Base-by-base conservation (phyloP, 1,140 invertebrate species). In the Notospermus geniculatus region DNA sequence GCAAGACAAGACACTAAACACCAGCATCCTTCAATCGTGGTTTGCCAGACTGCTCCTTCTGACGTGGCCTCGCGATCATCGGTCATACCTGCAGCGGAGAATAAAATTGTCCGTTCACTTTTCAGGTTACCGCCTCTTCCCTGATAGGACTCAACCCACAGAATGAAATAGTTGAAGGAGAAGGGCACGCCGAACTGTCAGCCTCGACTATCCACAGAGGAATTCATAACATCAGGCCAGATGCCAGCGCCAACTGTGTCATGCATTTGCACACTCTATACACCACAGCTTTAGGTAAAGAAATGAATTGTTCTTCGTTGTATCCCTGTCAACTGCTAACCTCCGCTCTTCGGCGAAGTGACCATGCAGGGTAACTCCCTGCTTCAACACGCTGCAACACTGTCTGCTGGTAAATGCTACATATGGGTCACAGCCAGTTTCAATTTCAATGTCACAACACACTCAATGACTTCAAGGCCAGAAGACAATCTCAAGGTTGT, bases 141-240 rank as follows among this genome's bases (percentile, higher is more conserved):
- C 25, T 50, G 25, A 19, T 50, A 5, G 46, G 46, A 23, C 25
- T 50, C n/a, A 50, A 19, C 19, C 9, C 19, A 7, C 19, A 50
- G 19, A 50, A 50, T 27, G 25, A 27, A 9, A 27, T 50, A 5
- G 46, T 27, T 19, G 46, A 50, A n/a, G 46, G 46, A 4, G 25
- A 19, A 5, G 46, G 46, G 9, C 46, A 50, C 9, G n/a, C 5
- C 19, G 46, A 50, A 50, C 9, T 27, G 19, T 4, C 46, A 5
- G 46, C 46, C n/a, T 19, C 46, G 4, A 50, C 46, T 9, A 50
- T 50, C 46, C 46, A 50, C 46, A 5, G 46, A n/a, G 46, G 46
- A n/a, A 27, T 50, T n/a, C 46, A 50, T n/a, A 27, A 50, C n/a
- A 50, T 50, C 25, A 23, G 46, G n/a, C 46, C 46, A 19, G 46